These are phyloP conservation scores for Verasper variegatus DNA, from an alignment of 2,113 vertebrate species.

Conservation along the genomic window DNA sequence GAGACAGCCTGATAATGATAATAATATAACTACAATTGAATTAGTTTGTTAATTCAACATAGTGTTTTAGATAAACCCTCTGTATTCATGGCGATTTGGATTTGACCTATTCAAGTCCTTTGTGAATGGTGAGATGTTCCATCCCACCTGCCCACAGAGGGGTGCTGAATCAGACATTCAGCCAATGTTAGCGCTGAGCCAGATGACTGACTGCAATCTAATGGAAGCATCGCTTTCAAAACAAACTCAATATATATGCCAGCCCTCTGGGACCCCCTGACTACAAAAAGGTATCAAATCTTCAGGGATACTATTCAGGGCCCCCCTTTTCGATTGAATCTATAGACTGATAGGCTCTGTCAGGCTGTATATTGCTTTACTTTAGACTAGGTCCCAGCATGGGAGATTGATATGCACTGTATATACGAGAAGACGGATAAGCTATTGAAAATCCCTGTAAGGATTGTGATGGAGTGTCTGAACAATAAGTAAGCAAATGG, in stretches of 20 bases:
- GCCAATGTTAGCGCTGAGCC: conserved; percentile 59
- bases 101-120: conserved; percentile 28
- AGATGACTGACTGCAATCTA: conserved; percentile 69
- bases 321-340: conserved; percentile 52
- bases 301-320: conserved; percentile 52
- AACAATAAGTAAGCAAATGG: conserved; percentile 69
- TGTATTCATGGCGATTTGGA: conserved; percentile 1
- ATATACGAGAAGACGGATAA: conserved; percentile 60
- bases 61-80: background rate
- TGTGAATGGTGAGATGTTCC: conserved; percentile 38
- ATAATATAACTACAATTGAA: background rate
- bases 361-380: conserved; percentile 56
- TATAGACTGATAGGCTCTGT: conserved; percentile 59
- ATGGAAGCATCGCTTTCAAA: conserved; percentile 72
- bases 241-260: conserved; percentile 69
- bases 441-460: conserved; percentile 56
- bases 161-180: conserved; percentile 65
- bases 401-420: conserved; percentile 66
- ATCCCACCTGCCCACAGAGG: conserved; percentile 45
- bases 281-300: conserved; percentile 60
- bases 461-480: conserved; percentile 62
- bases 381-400: conserved; percentile 38
- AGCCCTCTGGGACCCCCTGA: conserved; percentile 48
- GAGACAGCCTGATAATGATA: background rate
- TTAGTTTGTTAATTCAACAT: background rate